Evolutionary conservation across 2,888 invertebrate species (phyloP), one percentile per base, ranked within the genome.

Genomic region (Phragmatobia fuliginosa): DNA sequence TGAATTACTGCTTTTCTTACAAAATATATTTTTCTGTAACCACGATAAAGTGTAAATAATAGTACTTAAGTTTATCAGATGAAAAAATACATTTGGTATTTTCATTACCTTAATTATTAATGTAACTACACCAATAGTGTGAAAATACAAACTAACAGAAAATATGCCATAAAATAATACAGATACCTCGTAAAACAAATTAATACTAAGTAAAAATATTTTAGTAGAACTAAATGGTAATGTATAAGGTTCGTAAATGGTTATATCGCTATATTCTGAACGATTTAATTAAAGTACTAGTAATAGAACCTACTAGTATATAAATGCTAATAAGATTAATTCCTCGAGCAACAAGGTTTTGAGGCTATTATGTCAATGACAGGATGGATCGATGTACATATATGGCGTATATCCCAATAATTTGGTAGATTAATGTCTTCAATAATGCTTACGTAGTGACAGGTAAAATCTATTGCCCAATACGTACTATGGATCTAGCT

Each of bases 401-500:
- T 21, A 41, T 41, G 41, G 21, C 36, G 33, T 62, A 36, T 64
- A 28, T 36, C 25, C 28, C 73, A 70, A 72, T 78, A 72, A 74
- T 74, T 70, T 75, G 66, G 65, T 49, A 73, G 65, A 80, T 73
- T 75, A 73, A 73, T 75, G 68, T 69, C 71, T 71, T 70, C 61
- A 65, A 70, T 79, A 80, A 74, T 67, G 66, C 68, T 71, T 71
- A 70, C 72, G 33, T 66, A 52, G 28, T 80, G 80, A 77, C 75
- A 75, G 71, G 36, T 56, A 56, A 56, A 56, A 72, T 71, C 64
- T 62, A 45, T 61, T 21, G n/a, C 49, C 59, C 41, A 63, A 64
- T 68, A 45, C 21, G 1, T 45, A 45, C 41, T 10, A 28, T 32
- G 21, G 28, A 7, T 66, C 31, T 62, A 33, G 45, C 41, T 62